phyloP scores from a whole-genome alignment of 2,797 vertebrate species.

The Syndactyla subalaris region DNA sequence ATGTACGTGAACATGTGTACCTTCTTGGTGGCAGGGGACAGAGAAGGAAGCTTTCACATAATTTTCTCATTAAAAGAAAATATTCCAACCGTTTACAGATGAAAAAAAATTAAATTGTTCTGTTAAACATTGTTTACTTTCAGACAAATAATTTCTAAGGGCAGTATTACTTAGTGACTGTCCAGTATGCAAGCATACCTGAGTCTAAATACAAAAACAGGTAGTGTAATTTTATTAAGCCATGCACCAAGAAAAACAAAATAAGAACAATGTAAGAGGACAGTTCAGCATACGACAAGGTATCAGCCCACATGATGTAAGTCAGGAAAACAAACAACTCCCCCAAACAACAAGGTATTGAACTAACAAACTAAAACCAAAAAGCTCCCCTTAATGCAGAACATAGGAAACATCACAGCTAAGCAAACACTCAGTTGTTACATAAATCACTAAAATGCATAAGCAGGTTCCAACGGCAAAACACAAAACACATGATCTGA shows the following conservation, averaged over 20 bases:
- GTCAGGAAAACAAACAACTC: not conserved
- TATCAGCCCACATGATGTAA: not conserved
- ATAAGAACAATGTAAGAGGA: not conserved
- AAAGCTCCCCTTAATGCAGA: not conserved
- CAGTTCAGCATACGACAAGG: not conserved
- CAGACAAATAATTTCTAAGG: not conserved
- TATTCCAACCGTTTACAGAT: not conserved
- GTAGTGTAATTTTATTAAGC: not conserved
- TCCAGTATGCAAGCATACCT: not conserved
- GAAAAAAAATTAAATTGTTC: not conserved
- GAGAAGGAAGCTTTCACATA: not conserved
- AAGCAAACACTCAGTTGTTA: not conserved
- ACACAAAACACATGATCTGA: not conserved
- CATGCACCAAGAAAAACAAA: not conserved
- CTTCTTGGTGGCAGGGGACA: not conserved
- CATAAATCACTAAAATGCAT: not conserved
- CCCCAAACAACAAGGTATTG: not conserved
- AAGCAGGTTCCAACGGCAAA: not conserved
- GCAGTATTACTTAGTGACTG: not conserved
- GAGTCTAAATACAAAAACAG: not conserved
- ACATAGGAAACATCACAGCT: not conserved
- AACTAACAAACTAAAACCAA: not conserved
- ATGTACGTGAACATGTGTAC: not conserved
- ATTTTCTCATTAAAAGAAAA: not conserved
- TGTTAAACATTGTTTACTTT: not conserved